Evolutionary conservation across 2,888 invertebrate species (phyloP).

Genomic region (Thelaira solivaga): DNA sequence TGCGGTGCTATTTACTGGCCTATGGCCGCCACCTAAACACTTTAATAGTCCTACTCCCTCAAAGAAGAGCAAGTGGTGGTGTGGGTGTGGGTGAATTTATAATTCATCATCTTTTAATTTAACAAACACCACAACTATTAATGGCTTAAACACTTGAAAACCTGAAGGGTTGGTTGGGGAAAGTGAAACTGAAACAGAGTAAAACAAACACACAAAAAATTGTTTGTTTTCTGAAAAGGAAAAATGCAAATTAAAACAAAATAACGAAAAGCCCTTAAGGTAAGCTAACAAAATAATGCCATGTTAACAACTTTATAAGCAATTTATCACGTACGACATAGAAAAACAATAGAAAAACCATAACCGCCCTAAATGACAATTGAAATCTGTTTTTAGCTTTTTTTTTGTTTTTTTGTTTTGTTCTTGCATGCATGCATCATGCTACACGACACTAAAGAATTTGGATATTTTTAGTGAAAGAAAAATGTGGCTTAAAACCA

Average conservation of each 20-base stretch:
- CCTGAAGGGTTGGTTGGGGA: not conserved
- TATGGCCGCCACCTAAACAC: no score
- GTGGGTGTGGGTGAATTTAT: no score
- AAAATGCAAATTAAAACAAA: slow-evolving; percentile 17
- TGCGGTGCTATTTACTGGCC: no score
- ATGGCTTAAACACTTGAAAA: slow-evolving; percentile 48
- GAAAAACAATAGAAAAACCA: slow-evolving; percentile 40
- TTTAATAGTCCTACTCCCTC: no score
- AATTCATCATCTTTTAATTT: slow-evolving; percentile 9
- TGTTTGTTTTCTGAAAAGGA: not conserved
- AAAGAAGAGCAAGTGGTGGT: no score
- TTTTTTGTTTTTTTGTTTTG: not conserved
- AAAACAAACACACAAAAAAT: not conserved
- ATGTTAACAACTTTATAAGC: slow-evolving; percentile 74
- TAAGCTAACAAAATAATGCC: slow-evolving; percentile 50
- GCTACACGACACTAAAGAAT: no score
- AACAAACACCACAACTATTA: slow-evolving; percentile 57
- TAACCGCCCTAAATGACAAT: slow-evolving; percentile 58
- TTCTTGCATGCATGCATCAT: no score
- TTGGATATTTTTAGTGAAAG: no score
- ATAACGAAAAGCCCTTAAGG: slow-evolving; percentile 43
- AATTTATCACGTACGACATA: slow-evolving; percentile 77
- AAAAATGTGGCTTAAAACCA: no score
- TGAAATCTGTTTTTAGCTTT: slow-evolving; percentile 26
- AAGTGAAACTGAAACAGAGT: slow-evolving; percentile 20